Base-by-base conservation (phyloP, 2,888 invertebrate genomes). In the Drosophila ustulata region DNA sequence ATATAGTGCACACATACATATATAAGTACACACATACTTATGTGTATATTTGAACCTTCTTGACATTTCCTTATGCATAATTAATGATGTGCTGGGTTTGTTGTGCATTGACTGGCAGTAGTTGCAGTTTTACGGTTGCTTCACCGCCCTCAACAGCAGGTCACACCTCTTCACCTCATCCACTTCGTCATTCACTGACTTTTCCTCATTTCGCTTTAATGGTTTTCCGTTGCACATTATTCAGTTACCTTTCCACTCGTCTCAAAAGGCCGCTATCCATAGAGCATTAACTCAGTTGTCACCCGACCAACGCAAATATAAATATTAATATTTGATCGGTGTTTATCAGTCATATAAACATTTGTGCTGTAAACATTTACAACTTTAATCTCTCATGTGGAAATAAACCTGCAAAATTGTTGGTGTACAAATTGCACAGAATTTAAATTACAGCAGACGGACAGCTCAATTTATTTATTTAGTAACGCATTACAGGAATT, bases 21-120 rank as follows among this genome's bases (percentile, higher is more conserved):
- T 1, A 18, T 18, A 18, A 25, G 49, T 51, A 13, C 8, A 56
- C 28, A 32, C 13, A 23, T 32, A 23, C n/a, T 11, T 11, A 23
- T 32, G 23, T 47, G 18, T 25, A 32, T 57, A 45, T 30, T 30
- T 32, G 9, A 7, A 9, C 25, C 41, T 53, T 59, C 49, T 50
- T 74, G 37, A 55, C 67, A 55, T 50, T 63, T 58, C 34, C 53
- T 43, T 41, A 59, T 63, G 64, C 64, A 83, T 78, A 72, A 80
- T 78, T 73, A 73, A 78, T 75, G 77, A 68, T 51, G 18, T 34
- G 25, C 25, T 28, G 25, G 7, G 34, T 26, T 2, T 70, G 18
- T 46, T 71, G 25, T 46, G 25, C 56, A 71, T 72, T 49, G 52
- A 45, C 45, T 55, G 46, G 23, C n/a, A 39, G 11, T 37, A 5